A percentile compares a stretch with the other conserved stretches of the same genome.
phyloP scores from a whole-genome alignment of 1,140 invertebrate genomes.

The Drosophila varians region DNA sequence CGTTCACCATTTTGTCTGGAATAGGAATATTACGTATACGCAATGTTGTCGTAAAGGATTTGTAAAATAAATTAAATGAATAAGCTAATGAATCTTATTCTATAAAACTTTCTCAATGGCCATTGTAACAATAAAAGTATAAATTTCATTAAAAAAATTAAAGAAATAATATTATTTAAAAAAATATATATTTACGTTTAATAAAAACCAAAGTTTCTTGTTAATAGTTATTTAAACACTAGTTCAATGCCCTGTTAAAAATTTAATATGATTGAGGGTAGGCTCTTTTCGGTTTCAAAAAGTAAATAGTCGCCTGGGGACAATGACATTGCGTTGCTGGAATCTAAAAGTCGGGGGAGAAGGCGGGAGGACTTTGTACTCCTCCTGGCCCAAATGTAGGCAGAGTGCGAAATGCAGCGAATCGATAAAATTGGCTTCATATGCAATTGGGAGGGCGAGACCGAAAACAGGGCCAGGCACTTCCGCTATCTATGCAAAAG shows the following conservation, averaged over 20 bases:
- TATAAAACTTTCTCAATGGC: no score
- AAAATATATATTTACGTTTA: no score
- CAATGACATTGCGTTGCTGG: slow-evolving; percentile 48
- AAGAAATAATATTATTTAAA: no score
- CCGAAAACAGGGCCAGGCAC: slow-evolving; percentile 33
- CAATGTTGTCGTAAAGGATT: background rate
- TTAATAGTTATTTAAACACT: background rate
- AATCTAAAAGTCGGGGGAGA: background rate
- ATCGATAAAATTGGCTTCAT: slow-evolving; percentile 66
- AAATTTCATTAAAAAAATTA: no score
- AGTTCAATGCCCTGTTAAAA: slow-evolving; percentile 15
- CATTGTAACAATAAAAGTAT: no score
- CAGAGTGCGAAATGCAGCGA: slow-evolving; percentile 52
- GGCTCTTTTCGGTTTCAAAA: background rate
- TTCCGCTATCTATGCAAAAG: slow-evolving; percentile 32
- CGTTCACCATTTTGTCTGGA: no score
- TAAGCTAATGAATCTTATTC: no score
- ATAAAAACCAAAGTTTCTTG: no score
- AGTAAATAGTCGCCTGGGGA: slow-evolving; percentile 39
- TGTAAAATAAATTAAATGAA: background rate
- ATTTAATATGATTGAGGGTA: background rate
- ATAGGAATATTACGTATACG: background rate
- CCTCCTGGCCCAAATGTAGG: slow-evolving; percentile 34
- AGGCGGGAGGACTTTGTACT: background rate
- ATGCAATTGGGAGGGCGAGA: slow-evolving; percentile 20